Conservation (phyloP, 2,113 vertebrate species). For the Osmerus eperlanus region DNA sequence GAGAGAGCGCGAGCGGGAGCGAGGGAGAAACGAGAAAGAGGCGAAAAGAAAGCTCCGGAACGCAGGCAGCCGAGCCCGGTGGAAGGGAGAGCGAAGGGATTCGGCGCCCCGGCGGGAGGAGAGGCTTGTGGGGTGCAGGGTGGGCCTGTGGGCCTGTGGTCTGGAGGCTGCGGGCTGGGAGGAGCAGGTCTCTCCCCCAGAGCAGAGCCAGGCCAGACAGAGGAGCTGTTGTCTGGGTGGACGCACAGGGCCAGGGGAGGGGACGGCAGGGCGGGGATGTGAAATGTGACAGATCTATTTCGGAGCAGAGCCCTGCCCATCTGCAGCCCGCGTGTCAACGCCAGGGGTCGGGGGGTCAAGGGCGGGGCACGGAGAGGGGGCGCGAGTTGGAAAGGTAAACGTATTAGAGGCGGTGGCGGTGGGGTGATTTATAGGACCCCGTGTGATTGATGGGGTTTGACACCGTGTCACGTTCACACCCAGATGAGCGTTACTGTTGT, state of each 20-base stretch:
- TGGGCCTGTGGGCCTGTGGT: constrained; percentile 22
- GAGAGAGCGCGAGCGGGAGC: constrained; percentile 11
- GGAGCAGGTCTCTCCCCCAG: constrained; percentile 56
- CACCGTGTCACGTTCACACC: no score
- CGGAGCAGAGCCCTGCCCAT: constrained; percentile 41
- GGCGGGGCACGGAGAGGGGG: constrained; percentile 10
- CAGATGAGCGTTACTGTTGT: no score
- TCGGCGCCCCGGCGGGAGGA: background rate
- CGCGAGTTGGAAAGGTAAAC: background rate
- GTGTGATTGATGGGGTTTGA: no score
- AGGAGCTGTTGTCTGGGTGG: constrained; percentile 57
- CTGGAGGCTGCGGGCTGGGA: constrained; percentile 18
- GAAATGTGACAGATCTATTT: constrained; percentile 76
- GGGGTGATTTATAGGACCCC: no score
- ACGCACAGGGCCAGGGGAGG: constrained; percentile 50
- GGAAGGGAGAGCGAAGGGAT: no score
- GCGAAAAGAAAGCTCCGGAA: no score
- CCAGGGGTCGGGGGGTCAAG: constrained; percentile 52
- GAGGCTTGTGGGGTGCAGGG: constrained; percentile 18
- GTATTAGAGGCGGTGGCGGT: no score
- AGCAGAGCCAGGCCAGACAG: constrained; percentile 66
- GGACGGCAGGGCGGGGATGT: constrained; percentile 60
- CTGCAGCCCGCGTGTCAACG: constrained; percentile 55
- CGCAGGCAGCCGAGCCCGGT: no score
- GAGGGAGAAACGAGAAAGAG: background rate